Conservation (phyloP, 2,888 invertebrate species). For the Phortica magna region DNA sequence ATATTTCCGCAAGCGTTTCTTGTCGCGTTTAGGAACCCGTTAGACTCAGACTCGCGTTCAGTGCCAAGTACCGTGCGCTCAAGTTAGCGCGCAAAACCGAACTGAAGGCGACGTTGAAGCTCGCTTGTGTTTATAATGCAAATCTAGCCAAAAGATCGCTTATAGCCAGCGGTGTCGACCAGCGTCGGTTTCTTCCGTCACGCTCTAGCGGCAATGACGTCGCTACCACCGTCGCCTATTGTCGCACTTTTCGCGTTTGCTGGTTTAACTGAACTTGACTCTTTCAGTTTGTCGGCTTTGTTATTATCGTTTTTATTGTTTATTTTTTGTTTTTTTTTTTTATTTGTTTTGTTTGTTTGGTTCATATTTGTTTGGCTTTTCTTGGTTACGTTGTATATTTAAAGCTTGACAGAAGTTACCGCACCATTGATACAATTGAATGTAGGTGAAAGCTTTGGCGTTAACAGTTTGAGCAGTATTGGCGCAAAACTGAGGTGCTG, state of each 20-base stretch:
- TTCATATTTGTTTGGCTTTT: slow-evolving; percentile 5
- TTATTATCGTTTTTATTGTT: background rate
- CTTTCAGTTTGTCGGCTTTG: slow-evolving; percentile 11
- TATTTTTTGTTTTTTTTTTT: background rate
- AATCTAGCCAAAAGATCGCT: background rate
- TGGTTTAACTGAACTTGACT: slow-evolving; percentile 26
- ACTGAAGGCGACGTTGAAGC: slow-evolving; percentile 8
- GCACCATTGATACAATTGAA: slow-evolving; percentile 19
- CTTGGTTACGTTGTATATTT: background rate
- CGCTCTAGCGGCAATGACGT: background rate
- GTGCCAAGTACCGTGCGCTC: slow-evolving; percentile 12
- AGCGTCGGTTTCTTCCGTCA: background rate
- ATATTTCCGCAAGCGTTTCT: slow-evolving; percentile 19
- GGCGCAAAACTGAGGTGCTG: no score
- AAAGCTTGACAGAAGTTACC: background rate
- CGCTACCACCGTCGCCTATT: background rate
- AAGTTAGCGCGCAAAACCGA: slow-evolving; percentile 21
- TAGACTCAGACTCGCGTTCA: background rate
- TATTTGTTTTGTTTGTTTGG: slow-evolving; percentile 9
- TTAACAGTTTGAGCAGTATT: background rate
- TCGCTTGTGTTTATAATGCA: background rate
- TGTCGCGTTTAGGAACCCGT: slow-evolving; percentile 12
- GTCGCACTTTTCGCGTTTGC: background rate
- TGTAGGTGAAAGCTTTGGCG: slow-evolving; percentile 53
- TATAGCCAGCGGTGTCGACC: slow-evolving; percentile 5